phyloP scores from a whole-genome alignment of 2,888 invertebrate species.

The Agapetus fuscipes region DNA sequence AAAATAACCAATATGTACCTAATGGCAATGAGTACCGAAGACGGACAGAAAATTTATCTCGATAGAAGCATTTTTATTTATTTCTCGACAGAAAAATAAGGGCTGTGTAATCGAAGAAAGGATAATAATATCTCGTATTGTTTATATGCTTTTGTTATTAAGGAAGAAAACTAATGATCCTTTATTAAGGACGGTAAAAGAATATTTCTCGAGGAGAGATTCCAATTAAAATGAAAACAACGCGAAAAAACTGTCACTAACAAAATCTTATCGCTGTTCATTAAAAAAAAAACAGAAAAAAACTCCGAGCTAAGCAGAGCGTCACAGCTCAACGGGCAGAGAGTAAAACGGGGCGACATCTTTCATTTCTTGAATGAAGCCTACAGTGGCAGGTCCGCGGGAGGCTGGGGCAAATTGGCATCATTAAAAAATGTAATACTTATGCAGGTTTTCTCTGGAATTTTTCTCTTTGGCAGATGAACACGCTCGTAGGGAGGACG shows the following conservation, averaged over 20 bases:
- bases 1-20: too few relatives aligned
- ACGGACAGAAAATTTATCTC: too few relatives aligned
- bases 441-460: background rate
- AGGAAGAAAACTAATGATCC: too few relatives aligned
- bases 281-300: slow-evolving; percentile 10
- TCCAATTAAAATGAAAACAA: background rate
- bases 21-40: too few relatives aligned
- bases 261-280: slow-evolving; percentile 4
- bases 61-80: too few relatives aligned
- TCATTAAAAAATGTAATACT: slow-evolving; percentile 17
- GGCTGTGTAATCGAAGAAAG: too few relatives aligned
- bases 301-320: slow-evolving; percentile 2
- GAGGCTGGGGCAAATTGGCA: slow-evolving; percentile 14
- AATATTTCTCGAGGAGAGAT: background rate
- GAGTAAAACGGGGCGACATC: slow-evolving; percentile 14
- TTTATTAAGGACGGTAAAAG: too few relatives aligned
- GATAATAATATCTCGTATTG: too few relatives aligned
- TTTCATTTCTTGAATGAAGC: slow-evolving; percentile 14
- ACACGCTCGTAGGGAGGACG: too few relatives aligned
- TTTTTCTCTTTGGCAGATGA: too few relatives aligned
- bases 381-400: slow-evolving; percentile 2
- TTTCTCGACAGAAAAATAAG: too few relatives aligned
- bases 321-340: slow-evolving; percentile 1
- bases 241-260: slow-evolving; percentile 1
- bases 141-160: too few relatives aligned